Evolutionary conservation across 2,113 vertebrate species (phyloP).

Genomic region (Urocynchramus pylzowi): DNA sequence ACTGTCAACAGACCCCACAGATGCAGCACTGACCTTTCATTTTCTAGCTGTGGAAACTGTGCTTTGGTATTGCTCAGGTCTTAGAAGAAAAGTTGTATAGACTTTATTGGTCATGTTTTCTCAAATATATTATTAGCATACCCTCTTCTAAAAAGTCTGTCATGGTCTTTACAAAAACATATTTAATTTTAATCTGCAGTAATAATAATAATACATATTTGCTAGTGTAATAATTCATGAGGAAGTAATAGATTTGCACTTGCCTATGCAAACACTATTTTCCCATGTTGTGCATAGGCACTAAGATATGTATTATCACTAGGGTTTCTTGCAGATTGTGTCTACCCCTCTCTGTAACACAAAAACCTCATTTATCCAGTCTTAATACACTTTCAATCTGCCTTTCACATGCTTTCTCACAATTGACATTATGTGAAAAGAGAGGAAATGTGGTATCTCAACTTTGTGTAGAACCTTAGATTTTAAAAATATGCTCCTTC

Average conservation of each 20-base stretch:
- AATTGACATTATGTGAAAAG: background rate
- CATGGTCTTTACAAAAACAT: background rate
- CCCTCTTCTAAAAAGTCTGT: background rate
- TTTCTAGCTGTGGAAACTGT: background rate
- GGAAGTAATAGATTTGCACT: background rate
- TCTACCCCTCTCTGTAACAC: background rate
- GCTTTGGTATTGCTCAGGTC: background rate
- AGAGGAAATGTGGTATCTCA: background rate
- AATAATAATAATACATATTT: background rate
- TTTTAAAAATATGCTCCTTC: background rate
- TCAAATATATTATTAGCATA: background rate
- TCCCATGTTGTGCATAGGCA: background rate
- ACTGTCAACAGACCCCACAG: background rate
- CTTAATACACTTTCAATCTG: background rate
- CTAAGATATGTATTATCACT: background rate
- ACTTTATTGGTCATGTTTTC: background rate
- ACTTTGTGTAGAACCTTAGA: background rate
- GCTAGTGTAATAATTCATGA: background rate
- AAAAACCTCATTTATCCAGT: background rate
- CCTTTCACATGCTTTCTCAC: background rate
- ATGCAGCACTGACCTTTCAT: background rate
- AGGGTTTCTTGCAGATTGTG: background rate
- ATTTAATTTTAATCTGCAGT: background rate
- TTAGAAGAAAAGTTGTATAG: background rate
- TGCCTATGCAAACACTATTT: background rate